phyloP scores from a whole-genome alignment of 1,140 invertebrate species.

The Plectrocnemia conspersa region DNA sequence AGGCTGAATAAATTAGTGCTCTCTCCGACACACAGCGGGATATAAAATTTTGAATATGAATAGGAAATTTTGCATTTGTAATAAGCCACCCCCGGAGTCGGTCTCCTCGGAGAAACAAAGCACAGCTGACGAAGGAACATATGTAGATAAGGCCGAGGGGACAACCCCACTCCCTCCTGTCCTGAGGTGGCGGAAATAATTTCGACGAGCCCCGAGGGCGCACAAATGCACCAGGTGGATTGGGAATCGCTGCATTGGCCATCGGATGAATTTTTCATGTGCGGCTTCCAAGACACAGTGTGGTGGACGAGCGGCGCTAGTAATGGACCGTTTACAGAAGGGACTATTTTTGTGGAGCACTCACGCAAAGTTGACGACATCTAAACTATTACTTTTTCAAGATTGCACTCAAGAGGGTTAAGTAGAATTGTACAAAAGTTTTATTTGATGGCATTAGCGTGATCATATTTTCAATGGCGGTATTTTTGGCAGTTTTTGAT shows the following conservation, averaged over 20 bases:
- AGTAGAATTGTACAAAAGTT: too few relatives aligned
- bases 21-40: conserved; percentile 60
- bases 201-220: conserved; percentile 11
- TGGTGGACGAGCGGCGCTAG: not conserved
- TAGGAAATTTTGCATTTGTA: conserved; percentile 79
- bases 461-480: too few relatives aligned
- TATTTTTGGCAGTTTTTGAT: too few relatives aligned
- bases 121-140: conserved; percentile 58
- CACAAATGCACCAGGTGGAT: conserved; percentile 19
- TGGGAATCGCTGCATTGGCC: not conserved
- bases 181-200: conserved; percentile 13
- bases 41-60: conserved; percentile 87
- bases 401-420: too few relatives aligned
- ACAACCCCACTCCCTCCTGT: conserved; percentile 11
- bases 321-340: too few relatives aligned
- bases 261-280: not conserved
- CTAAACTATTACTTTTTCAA: too few relatives aligned
- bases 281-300: not conserved
- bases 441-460: too few relatives aligned
- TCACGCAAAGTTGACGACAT: too few relatives aligned
- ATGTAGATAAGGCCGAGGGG: conserved; percentile 56
- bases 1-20: conserved; percentile 60
- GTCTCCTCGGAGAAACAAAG: conserved; percentile 52
- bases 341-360: too few relatives aligned
- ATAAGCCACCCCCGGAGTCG: conserved; percentile 55